phyloP scores from a whole-genome alignment of 1,140 invertebrate genomes.

The Hycleus phaleratus region DNA sequence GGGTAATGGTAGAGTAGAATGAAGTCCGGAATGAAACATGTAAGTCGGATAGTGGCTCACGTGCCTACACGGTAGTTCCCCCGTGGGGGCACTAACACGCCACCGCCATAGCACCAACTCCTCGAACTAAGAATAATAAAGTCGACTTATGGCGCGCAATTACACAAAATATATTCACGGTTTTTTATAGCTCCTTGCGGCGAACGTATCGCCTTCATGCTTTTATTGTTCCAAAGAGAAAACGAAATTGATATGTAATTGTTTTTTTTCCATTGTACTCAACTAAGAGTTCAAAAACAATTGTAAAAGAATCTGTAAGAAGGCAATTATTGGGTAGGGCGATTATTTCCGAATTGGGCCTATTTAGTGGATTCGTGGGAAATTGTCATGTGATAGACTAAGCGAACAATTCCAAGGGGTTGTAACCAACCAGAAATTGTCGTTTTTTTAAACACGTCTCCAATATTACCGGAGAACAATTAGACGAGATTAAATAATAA shows the following conservation, averaged over 20 bases:
- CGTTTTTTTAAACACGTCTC: no score
- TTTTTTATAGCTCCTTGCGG: conserved; percentile 41
- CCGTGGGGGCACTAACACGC: conserved; percentile 31
- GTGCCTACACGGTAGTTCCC: conserved; percentile 28
- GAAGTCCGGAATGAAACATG: conserved; percentile 7
- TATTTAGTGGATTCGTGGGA: no score
- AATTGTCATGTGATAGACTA: no score
- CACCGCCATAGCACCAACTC: conserved; percentile 12
- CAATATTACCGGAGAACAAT: no score
- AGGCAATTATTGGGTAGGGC: background rate
- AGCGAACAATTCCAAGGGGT: no score
- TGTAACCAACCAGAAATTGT: no score
- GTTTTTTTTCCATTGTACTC: conserved; percentile 28
- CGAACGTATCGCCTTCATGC: conserved; percentile 37
- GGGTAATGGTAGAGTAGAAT: background rate
- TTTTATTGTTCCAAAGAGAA: conserved; percentile 37
- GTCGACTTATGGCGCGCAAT: conserved; percentile 40
- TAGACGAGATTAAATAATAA: no score
- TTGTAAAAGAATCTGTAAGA: no score
- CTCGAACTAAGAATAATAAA: conserved; percentile 39
- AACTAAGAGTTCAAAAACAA: no score
- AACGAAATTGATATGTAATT: conserved; percentile 39
- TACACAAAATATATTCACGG: conserved; percentile 42
- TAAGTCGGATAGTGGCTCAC: conserved; percentile 32
- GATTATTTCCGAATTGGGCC: conserved; percentile 9